Evolutionary conservation across 2,797 vertebrate genomes (phyloP), one percentile per base, ranked within the genome.

Genomic region (Acanthurus leucopareius): DNA sequence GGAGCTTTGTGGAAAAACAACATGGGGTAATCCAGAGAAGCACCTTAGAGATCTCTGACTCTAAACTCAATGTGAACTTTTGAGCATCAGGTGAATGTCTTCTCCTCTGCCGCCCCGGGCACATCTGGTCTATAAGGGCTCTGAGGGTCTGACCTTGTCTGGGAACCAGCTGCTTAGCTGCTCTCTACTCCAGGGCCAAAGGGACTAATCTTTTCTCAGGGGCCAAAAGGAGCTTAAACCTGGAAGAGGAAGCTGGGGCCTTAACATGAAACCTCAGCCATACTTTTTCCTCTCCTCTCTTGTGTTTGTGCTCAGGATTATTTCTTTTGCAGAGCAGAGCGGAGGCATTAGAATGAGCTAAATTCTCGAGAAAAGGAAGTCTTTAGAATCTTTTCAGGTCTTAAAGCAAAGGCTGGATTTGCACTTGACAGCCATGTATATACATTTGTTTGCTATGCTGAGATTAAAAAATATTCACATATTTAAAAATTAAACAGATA

Each of bases 161-260:
- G 83, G 83, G 84, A 91, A 80, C 89, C 87, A 89, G 88, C 84
- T 86, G 81, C 86, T 88, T 75, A 86, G 88, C 56, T 70, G 84
- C 70, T 86, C 84, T 73, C 74, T 74, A 74, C 82, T 89, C 74
- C 78, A 54, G 85, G 90, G 84, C 87, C 88, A 68, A 83, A 52
- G 77, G 86, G 86, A 83, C 85, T 89, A 86, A 93, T 89, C 90
- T 89, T 87, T 86, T 88, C 85, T 89, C 86, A 80, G 84, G 85
- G 88, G 87, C 89, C 83, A 88, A 87, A 91, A 90, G 69, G 66
- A 89, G 87, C 90, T 93, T 93, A 93, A 84, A 91, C 83, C 89
- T 91, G 84, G 80, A 91, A 90, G 85, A 90, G 85, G 92, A 90
- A 93, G 88, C 82, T 47, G 83, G 75, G 80, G 87, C 82, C 85